Conservation (phyloP, 2,113 vertebrate species). For the Poecilia latipinna region DNA sequence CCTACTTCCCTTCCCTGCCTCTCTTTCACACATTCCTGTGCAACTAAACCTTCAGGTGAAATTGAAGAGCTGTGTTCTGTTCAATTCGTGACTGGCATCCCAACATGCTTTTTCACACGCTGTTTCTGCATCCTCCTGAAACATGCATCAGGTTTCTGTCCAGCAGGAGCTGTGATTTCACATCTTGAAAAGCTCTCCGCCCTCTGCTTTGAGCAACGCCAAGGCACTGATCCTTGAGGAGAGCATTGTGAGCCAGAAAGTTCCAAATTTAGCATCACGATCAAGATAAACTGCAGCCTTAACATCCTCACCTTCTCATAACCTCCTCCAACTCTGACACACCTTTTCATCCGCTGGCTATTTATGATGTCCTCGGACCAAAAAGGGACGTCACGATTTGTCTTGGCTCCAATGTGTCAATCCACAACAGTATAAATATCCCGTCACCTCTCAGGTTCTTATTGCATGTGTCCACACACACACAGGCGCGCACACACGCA, state of each 20-base stretch:
- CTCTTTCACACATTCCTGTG: constrained; percentile 30
- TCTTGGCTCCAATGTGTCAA: constrained; percentile 51
- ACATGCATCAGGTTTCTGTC: constrained; percentile 34
- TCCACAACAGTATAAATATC: constrained; percentile 62
- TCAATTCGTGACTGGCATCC: constrained; percentile 62
- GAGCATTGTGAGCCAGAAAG: constrained; percentile 28
- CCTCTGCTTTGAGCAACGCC: constrained; percentile 30
- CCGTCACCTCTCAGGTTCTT: constrained; percentile 50
- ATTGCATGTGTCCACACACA: constrained; percentile 33
- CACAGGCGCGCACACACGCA: constrained; percentile 7
- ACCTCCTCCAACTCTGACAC: not conserved
- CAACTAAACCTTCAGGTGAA: constrained; percentile 47
- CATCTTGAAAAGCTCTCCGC: constrained; percentile 25
- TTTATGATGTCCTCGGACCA: constrained; percentile 55
- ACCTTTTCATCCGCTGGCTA: constrained; percentile 22
- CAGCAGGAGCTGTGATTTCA: constrained; percentile 20
- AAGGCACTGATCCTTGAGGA: constrained; percentile 3
- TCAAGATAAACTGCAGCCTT: constrained; percentile 33
- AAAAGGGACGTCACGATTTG: constrained; percentile 51
- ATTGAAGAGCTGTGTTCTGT: constrained; percentile 55
- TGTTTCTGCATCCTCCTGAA: constrained; percentile 16
- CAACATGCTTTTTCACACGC: constrained; percentile 7
- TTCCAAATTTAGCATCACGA: constrained; percentile 50
- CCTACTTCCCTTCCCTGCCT: constrained; percentile 59
- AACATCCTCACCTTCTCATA: constrained; percentile 5